phyloP scores from a whole-genome alignment of 2,797 vertebrate genomes.

The Chaunax sp. region DNA sequence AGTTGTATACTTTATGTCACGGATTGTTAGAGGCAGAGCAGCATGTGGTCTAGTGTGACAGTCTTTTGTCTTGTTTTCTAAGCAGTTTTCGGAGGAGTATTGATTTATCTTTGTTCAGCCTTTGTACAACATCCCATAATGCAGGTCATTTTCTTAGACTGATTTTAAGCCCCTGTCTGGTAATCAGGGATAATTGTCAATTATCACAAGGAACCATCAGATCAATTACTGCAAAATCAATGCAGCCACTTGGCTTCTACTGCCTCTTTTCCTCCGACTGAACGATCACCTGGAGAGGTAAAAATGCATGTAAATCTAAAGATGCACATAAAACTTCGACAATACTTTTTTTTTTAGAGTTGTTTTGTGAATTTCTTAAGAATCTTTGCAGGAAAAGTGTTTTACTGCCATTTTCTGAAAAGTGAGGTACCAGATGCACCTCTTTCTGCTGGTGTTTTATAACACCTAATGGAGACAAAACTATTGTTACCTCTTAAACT shows the following conservation, averaged over 20 bases:
- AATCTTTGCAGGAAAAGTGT: slow-evolving; percentile 52
- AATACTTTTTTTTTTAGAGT: slow-evolving; percentile 41
- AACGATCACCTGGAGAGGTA: slow-evolving; percentile 61
- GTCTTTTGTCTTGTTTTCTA: slow-evolving; percentile 76
- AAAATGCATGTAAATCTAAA: slow-evolving; percentile 61
- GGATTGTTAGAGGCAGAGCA: slow-evolving; percentile 49
- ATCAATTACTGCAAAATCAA: slow-evolving; percentile 88
- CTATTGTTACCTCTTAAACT: slow-evolving; percentile 83
- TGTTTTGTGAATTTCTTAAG: slow-evolving; percentile 53
- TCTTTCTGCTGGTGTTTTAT: slow-evolving; percentile 74
- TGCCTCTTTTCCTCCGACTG: slow-evolving; percentile 65
- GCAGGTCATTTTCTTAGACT: slow-evolving; percentile 84
- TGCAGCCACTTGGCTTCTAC: slow-evolving; percentile 77
- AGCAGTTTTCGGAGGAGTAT: slow-evolving; percentile 78
- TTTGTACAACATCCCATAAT: slow-evolving; percentile 86
- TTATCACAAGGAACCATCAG: slow-evolving; percentile 89
- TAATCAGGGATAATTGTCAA: slow-evolving; percentile 91
- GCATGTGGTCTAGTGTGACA: slow-evolving; percentile 61
- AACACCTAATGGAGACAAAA: slow-evolving; percentile 85
- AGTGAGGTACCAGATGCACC: slow-evolving; percentile 67
- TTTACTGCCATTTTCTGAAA: slow-evolving; percentile 68
- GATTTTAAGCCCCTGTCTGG: slow-evolving; percentile 86
- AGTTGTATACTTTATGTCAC: slow-evolving; percentile 15
- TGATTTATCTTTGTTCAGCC: slow-evolving; percentile 84
- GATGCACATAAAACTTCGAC: slow-evolving; percentile 51